Conservation (phyloP, 2,113 vertebrate genomes). For the Hassar affinis region DNA sequence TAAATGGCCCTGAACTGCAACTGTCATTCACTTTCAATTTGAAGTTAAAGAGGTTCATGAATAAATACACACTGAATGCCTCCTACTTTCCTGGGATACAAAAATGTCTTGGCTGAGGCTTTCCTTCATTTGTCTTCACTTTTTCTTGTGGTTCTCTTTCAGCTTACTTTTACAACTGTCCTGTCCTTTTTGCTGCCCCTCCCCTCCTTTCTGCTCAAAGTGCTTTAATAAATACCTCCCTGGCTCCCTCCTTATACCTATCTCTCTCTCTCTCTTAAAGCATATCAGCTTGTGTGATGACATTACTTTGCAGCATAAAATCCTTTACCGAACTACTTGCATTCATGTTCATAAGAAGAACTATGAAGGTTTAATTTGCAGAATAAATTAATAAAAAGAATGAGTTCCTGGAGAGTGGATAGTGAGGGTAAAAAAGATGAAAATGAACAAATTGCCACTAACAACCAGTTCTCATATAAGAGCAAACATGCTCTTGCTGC, state of each 20-base stretch:
- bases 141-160: slow-evolving; percentile 20
- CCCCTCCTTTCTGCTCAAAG: background rate
- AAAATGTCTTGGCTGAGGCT: slow-evolving; percentile 25
- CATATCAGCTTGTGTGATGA: slow-evolving; percentile 47
- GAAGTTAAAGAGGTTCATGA: slow-evolving; percentile 58
- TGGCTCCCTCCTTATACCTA: background rate
- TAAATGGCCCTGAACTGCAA: slow-evolving; percentile 46
- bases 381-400: slow-evolving; percentile 46
- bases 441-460: background rate
- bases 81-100: slow-evolving; percentile 44
- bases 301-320: slow-evolving; percentile 53
- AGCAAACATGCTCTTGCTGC: background rate
- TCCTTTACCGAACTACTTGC: slow-evolving; percentile 46
- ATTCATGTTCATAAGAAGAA: slow-evolving; percentile 39
- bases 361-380: slow-evolving; percentile 48
- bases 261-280: background rate
- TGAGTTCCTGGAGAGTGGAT: slow-evolving; percentile 5
- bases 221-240: slow-evolving; percentile 29
- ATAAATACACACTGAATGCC: slow-evolving; percentile 46
- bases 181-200: slow-evolving; percentile 3
- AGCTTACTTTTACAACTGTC: slow-evolving; percentile 14
- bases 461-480: background rate
- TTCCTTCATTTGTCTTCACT: background rate
- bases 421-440: background rate
- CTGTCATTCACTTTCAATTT: slow-evolving; percentile 49